Percentiles rank a stretch among this genome's conserved stretches.
These are phyloP conservation scores for Apistogramma diplotaenia DNA, from an alignment of 2,113 vertebrate genomes.

Conservation along the genomic window DNA sequence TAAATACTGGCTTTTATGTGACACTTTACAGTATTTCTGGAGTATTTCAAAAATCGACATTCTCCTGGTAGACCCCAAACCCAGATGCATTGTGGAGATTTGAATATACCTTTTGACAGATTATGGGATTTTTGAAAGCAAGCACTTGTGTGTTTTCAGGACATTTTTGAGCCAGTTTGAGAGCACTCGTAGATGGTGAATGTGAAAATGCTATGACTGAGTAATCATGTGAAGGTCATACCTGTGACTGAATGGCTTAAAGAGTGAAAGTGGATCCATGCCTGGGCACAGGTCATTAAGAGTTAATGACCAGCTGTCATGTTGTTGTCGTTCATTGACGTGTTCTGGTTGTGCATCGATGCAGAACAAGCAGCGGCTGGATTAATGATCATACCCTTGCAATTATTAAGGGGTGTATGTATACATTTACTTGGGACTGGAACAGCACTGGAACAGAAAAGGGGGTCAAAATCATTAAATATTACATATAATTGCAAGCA, in stretches of 20 bases:
- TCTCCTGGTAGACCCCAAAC: not conserved
- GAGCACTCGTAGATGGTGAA: not conserved
- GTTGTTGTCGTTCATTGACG: conserved; percentile 37
- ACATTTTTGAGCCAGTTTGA: not conserved
- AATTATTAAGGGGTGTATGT: conserved; percentile 45
- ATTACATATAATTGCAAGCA: conserved; percentile 56
- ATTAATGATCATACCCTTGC: conserved; percentile 38
- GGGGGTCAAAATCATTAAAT: conserved; percentile 43
- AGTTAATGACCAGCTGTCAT: conserved; percentile 47
- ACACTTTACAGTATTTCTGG: not conserved
- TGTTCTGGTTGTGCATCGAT: conserved; percentile 32
- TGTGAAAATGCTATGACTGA: not conserved
- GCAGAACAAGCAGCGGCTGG: conserved; percentile 55
- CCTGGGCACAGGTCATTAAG: conserved; percentile 45
- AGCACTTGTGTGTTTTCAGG: not conserved
- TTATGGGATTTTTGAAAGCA: not conserved
- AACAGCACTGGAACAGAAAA: not conserved
- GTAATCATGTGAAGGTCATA: not conserved
- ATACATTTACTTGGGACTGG: not conserved
- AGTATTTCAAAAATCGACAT: not conserved
- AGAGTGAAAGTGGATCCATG: not conserved
- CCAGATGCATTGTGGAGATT: not conserved
- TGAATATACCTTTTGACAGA: not conserved
- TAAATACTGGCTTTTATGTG: not conserved
- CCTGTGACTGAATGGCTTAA: not conserved